Conservation (phyloP, 2,113 vertebrate species). For the Piprites chloris region DNA sequence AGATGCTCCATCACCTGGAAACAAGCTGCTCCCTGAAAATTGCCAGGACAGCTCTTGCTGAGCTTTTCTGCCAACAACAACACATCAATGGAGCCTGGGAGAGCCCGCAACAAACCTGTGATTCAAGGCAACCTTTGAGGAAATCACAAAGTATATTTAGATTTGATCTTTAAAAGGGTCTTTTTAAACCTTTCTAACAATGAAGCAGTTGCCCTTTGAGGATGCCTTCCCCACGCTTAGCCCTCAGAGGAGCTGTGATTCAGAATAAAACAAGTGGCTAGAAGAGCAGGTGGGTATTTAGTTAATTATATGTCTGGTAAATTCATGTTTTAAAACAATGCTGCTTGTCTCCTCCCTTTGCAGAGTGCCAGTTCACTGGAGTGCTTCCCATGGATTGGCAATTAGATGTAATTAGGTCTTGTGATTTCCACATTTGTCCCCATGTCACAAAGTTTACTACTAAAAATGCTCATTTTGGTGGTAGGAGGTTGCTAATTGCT, state of each 20-base stretch:
- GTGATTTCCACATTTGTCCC: constrained; percentile 72
- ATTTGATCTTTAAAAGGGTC: background rate
- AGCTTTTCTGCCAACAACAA: background rate
- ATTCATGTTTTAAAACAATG: constrained; percentile 74
- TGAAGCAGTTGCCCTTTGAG: background rate
- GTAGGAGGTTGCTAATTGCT: constrained; percentile 54
- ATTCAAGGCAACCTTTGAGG: background rate
- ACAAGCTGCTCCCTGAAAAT: background rate
- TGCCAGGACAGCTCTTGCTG: background rate
- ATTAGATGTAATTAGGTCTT: constrained; percentile 73
- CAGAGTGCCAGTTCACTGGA: constrained; percentile 70
- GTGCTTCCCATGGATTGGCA: constrained; percentile 70
- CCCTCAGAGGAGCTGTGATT: constrained; percentile 45
- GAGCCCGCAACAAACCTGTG: background rate
- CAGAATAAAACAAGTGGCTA: constrained; percentile 46
- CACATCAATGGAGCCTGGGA: background rate
- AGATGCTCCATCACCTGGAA: background rate
- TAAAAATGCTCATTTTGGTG: constrained; percentile 34
- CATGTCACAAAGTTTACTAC: constrained; percentile 67
- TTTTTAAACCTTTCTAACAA: background rate
- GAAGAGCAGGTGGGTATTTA: constrained; percentile 60
- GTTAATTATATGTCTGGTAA: constrained; percentile 68
- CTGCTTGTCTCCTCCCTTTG: constrained; percentile 65
- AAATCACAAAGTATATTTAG: background rate
- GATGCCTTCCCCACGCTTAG: background rate